Evolutionary conservation across 2,113 vertebrate genomes (phyloP), one percentile per base, ranked within the genome.

Genomic region (Phocoena sinus): DNA sequence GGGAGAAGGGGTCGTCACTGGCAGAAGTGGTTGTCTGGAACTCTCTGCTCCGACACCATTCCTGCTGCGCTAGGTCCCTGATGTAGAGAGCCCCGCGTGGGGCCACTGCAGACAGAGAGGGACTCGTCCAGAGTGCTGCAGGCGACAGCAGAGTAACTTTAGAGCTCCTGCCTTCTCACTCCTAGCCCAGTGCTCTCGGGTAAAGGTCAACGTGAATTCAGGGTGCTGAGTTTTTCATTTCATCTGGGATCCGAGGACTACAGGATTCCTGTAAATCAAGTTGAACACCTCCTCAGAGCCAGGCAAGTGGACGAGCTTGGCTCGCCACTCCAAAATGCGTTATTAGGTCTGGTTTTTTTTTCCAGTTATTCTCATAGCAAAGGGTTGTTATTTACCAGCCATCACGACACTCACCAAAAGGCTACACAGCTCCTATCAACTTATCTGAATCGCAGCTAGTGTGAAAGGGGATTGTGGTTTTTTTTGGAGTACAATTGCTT

Each of bases 1-100:
- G 36, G 1, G 0, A 23, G 60, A 23, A 41, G 68, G 71, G 14
- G 2, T 0, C 1, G 25, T 44, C 5, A 0, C 8, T 6, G 63
- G 23, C 11, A 25, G n/a, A 0, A 5, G 17, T 38, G 5, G 12
- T n/a, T 18, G 70, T 92, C 33, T 14, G 18, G 65, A 17, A 18
- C 36, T 60, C 50, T 74, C 17, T 21, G 3, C 44, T n/a, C n/a
- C 28, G 4, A 50, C 2, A 8, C 9, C 10, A 4, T 26, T n/a
- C 60, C 0, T 6, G 28, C 41, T 31, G 28, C 3, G 26, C 14
- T 25, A 1, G 3, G 26, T 7, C 15, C 73, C 44, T 21, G 56
- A 25, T 28, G 11, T 23, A 44, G 67, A 50, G 83, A 18, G 20
- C 25, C 20, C 36, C 47, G 86, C 3, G 0, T 28, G 31, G 60